phyloP scores from a whole-genome alignment of 2,113 vertebrate genomes.

The Echinops telfairi region DNA sequence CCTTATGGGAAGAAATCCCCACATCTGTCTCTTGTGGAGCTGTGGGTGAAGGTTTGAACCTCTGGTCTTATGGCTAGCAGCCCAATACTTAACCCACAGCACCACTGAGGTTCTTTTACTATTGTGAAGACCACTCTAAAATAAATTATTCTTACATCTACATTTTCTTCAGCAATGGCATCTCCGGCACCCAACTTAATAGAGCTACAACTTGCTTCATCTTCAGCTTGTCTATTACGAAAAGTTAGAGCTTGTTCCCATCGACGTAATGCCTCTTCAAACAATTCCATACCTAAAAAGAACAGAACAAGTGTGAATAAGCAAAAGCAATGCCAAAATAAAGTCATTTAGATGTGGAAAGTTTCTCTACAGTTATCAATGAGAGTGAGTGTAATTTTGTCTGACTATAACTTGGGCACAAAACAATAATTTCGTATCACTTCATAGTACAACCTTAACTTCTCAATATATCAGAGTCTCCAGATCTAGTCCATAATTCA shows the following conservation, averaged over 20 bases:
- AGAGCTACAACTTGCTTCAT: slow-evolving; percentile 90
- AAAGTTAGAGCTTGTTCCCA: slow-evolving; percentile 98
- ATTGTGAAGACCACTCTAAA: background rate
- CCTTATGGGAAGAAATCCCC: no score
- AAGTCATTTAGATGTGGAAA: background rate
- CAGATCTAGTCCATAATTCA: background rate
- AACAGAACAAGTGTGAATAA: slow-evolving; percentile 1
- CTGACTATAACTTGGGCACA: background rate
- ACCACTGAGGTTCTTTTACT: no score
- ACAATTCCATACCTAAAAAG: slow-evolving; percentile 95
- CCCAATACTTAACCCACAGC: no score
- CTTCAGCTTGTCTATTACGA: slow-evolving; percentile 92
- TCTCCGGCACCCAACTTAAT: slow-evolving; percentile 95
- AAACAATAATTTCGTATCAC: slow-evolving; percentile 3
- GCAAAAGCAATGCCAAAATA: slow-evolving; percentile 6
- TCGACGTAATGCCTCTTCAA: slow-evolving; percentile 94
- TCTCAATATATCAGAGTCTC: slow-evolving; percentile 9
- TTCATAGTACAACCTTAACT: slow-evolving; percentile 47
- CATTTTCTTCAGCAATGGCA: slow-evolving; percentile 94
- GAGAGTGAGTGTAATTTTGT: background rate
- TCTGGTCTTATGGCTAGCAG: no score
- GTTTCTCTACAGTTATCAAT: background rate
- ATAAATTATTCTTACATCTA: slow-evolving; percentile 88
- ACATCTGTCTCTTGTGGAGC: no score
- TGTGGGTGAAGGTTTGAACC: no score